phyloP scores from a whole-genome alignment of 2,113 vertebrate species.

The Myanophis thanlyinensis region DNA sequence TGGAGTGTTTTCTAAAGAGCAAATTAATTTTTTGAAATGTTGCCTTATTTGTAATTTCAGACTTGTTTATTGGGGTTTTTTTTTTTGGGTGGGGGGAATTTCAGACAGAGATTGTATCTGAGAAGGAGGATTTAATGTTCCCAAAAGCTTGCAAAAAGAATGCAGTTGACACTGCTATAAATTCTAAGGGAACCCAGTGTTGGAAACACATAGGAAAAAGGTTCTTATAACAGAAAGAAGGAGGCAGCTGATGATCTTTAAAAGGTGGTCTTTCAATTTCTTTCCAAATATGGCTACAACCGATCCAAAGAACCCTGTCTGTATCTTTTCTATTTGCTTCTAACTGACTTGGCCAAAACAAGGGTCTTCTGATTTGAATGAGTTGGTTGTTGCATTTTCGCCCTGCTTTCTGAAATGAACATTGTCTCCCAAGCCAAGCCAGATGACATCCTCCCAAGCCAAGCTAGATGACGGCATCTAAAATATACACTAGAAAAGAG shows the following conservation, averaged over 20 bases:
- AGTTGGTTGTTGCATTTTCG: background rate
- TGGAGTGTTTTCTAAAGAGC: background rate
- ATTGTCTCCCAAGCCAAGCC: background rate
- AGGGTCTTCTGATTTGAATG: background rate
- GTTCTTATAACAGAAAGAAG: background rate
- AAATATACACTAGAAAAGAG: background rate
- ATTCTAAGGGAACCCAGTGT: background rate
- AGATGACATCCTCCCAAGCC: background rate
- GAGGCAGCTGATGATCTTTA: too few relatives aligned
- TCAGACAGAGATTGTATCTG: slow-evolving; percentile 39
- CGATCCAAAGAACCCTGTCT: background rate
- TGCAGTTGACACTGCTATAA: slow-evolving; percentile 31
- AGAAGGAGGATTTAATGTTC: slow-evolving; percentile 29
- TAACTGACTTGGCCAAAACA: background rate
- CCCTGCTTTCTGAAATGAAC: background rate
- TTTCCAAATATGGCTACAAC: background rate
- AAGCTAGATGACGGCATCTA: background rate
- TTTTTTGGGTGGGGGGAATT: too few relatives aligned
- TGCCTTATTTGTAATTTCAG: slow-evolving; percentile 13
- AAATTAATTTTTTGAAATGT: slow-evolving; percentile 6
- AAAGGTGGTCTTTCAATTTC: background rate
- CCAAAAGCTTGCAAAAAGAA: slow-evolving; percentile 42
- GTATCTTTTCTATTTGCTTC: background rate
- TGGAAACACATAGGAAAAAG: background rate
- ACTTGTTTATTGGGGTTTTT: background rate